Base-by-base conservation (phyloP, 1,140 invertebrate species). In the Proales similis region DNA sequence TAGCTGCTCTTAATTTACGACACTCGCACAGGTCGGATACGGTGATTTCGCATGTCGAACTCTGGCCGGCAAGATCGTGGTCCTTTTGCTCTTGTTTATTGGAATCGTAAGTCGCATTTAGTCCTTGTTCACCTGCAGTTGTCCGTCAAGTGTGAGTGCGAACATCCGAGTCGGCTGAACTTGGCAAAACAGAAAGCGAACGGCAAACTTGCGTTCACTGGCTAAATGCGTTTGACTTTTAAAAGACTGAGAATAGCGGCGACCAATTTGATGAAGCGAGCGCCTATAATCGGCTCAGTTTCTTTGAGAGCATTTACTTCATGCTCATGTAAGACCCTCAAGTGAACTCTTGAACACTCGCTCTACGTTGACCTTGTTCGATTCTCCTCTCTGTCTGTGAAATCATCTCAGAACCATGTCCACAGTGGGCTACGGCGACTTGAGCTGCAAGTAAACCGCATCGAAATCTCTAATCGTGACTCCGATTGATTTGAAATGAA, bases 401-500 rank as follows among this genome's bases (percentile, higher is more conserved):
- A 7, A 38, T 22, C 22, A 30, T 57, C 45, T 45, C 24, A 62
- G 39, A 33, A 46, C 57, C 22, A 62, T 62, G 57, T 62, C 57
- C 17, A 63, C 61, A 17, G 61, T 63, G 9, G 75, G 75, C 4
- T 77, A 73, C 67, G 75, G 75, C 26, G 75, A 77, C 62, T 68
- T 75, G 24, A 65, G 57, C 48, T 72, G 72, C 32, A 65, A 63
- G 24, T 76, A 49, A 49, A 29, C 11, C 24, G 14, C 22, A 7
- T 17, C 33, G 14, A 36, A 36, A 36, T 9, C 9, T 9, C 14
- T 36, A 36, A 36, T 36, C 9, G 9, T 36, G 14, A 36, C 14
- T 36, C 14, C 14, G 9, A 36, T 36, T 36, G 9, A 9, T 32
- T 32, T 30, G 17, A n/a, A n/a, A n/a, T n/a, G n/a, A n/a, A n/a